Base-by-base conservation (phyloP, 1,140 invertebrate genomes). In the Lethocerus indicus region DNA sequence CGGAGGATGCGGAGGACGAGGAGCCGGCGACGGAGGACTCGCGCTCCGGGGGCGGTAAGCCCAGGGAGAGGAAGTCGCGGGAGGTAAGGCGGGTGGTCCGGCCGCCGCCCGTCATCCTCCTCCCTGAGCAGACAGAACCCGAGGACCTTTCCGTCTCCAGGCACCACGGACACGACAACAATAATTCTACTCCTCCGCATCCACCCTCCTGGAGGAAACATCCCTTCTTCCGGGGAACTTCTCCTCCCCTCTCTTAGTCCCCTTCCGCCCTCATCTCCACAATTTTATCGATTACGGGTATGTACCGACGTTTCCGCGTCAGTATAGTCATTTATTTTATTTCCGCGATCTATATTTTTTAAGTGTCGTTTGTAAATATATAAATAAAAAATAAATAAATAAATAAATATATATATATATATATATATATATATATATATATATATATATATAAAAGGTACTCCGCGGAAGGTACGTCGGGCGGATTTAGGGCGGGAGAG, bases 71-170 rank as follows among this genome's bases (percentile, higher is more conserved):
- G n/a, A n/a, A n/a, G n/a, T n/a, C n/a, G 26, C 51, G 61, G 24
- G 60, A 60, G 45, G 64, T 60, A 16, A 51, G 58, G 21, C 54
- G 57, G 47, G 60, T 63, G 56, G 62, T 61, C 54, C 58, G 47
- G 12, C 61, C 50, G 23, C 60, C 58, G 1, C 32, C 47, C 14
- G 32, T 36, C 52, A 25, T 40, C 52, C 16, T n/a, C 54, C 58
- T 78, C 3, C 83, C 83, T 0, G 85, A 86, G 62, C 87, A 91
- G 64, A 89, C 85, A 0, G 86, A 90, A 62, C 87, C 87, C 0
- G 87, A 91, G 62, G 87, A 91, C 61, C 66, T 90, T 20, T 81
- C 78, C 6, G 78, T 83, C 71, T 27, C 62, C 27, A 57, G 56
- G 2, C 40, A 49, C 4, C 25, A 50, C 3, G 37, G 50, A 16